These are phyloP conservation scores for Exocentrus adspersus DNA, from an alignment of 2,888 invertebrate species.

Conservation along the genomic window DNA sequence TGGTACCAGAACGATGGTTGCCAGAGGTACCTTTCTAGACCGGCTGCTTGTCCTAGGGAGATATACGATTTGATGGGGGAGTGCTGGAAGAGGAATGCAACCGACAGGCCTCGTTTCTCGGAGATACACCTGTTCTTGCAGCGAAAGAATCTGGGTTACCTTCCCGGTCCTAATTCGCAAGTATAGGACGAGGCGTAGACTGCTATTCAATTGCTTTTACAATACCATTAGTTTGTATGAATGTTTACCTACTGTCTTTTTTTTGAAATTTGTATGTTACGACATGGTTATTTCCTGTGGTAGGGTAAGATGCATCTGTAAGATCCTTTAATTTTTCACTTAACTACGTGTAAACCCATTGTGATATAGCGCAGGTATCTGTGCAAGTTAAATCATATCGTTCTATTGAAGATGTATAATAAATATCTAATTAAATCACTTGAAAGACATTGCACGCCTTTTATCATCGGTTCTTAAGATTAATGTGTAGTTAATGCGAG, in stretches of 20 bases:
- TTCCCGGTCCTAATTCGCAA: slow-evolving; percentile 63
- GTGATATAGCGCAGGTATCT: slow-evolving; percentile 59
- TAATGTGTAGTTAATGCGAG: slow-evolving; percentile 6
- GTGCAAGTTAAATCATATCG: slow-evolving; percentile 61
- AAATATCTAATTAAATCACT: slow-evolving; percentile 33
- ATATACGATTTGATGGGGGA: slow-evolving; percentile 92
- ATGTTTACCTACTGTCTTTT: slow-evolving; percentile 34
- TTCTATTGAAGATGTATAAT: slow-evolving; percentile 47
- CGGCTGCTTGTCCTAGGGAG: slow-evolving; percentile 83
- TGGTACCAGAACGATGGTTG: slow-evolving; percentile 67
- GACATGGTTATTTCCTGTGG: slow-evolving; percentile 33
- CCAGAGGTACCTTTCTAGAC: slow-evolving; percentile 71
- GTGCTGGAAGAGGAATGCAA: slow-evolving; percentile 87
- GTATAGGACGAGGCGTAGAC: slow-evolving; percentile 31
- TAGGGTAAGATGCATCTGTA: slow-evolving; percentile 30
- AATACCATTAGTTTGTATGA: slow-evolving; percentile 32
- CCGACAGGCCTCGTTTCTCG: slow-evolving; percentile 84
- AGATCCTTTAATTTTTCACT: slow-evolving; percentile 26
- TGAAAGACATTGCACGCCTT: slow-evolving; percentile 32
- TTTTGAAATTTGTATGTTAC: slow-evolving; percentile 24
- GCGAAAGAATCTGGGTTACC: slow-evolving; percentile 74
- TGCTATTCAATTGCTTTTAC: slow-evolving; percentile 22
- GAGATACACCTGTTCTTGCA: slow-evolving; percentile 88
- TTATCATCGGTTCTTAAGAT: slow-evolving; percentile 8
- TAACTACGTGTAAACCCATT: slow-evolving; percentile 51